phyloP scores from a whole-genome alignment of 2,888 invertebrate species.

The Dicroscelio sp. region DNA sequence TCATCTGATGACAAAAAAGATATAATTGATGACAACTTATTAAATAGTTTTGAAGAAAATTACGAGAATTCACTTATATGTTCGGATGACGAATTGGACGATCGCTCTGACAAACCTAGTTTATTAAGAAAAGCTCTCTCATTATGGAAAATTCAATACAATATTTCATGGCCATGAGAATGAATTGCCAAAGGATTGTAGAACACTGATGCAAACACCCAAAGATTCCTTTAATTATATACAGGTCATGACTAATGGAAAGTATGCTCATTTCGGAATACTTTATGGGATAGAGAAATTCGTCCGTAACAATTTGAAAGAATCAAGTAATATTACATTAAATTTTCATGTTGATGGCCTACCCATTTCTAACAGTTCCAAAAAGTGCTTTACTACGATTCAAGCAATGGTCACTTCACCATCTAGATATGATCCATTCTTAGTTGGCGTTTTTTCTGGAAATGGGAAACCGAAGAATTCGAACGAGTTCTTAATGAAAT shows the following conservation, averaged over 20 bases:
- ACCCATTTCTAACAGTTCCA: constrained; percentile 39
- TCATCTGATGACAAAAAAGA: neutral
- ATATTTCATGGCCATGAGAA: constrained; percentile 37
- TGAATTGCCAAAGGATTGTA: constrained; percentile 34
- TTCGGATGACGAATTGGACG: neutral
- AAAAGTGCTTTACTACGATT: constrained; percentile 38
- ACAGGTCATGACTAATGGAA: neutral
- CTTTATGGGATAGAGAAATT: constrained; percentile 38
- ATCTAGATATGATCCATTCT: neutral
- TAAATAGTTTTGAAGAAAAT: neutral
- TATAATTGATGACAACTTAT: neutral
- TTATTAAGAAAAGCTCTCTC: neutral
- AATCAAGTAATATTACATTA: neutral
- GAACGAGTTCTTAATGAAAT: constrained; percentile 6
- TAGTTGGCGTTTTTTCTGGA: constrained; percentile 46
- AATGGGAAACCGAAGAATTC: constrained; percentile 34
- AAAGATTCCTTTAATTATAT: constrained; percentile 4
- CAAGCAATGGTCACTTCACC: constrained; percentile 13
- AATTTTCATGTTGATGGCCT: constrained; percentile 57
- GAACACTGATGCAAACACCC: constrained; percentile 30
- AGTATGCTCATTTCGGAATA: constrained; percentile 46
- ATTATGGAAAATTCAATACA: neutral
- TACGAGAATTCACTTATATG: neutral
- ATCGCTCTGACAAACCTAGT: neutral
- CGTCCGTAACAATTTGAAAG: neutral